These are phyloP conservation scores for Dryobota labecula DNA, from an alignment of 2,888 invertebrate genomes.

Conservation along the genomic window DNA sequence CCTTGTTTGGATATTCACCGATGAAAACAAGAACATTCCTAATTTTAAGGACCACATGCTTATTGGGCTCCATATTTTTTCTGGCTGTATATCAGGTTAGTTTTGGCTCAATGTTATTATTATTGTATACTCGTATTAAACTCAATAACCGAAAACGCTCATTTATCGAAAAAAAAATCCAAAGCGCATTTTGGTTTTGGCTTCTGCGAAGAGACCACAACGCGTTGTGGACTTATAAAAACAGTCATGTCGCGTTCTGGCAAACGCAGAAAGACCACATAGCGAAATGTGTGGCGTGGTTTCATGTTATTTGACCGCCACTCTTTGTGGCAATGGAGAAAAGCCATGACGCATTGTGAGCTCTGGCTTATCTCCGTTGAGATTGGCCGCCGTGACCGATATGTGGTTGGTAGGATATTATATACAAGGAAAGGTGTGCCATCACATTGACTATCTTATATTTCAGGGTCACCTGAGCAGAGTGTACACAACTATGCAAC, in stretches of 20 bases:
- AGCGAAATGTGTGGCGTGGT: background rate
- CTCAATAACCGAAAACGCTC: background rate
- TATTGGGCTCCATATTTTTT: slow-evolving; percentile 71
- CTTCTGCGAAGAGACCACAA: background rate
- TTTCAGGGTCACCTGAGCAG: slow-evolving; percentile 77
- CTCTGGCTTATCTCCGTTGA: background rate
- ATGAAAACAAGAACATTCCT: slow-evolving; percentile 60
- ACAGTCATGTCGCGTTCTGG: background rate
- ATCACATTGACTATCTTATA: background rate
- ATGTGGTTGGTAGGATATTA: background rate
- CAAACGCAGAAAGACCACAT: background rate
- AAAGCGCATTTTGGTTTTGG: background rate
- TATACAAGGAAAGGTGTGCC: background rate
- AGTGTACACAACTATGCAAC: slow-evolving; percentile 72
- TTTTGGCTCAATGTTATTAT: background rate
- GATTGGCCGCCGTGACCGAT: background rate
- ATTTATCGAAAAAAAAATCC: background rate
- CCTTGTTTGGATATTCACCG: slow-evolving; percentile 70
- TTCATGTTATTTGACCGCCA: background rate
- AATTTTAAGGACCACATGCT: slow-evolving; percentile 68
- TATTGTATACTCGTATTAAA: background rate
- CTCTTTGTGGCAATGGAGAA: background rate
- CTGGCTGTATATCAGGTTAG: slow-evolving; percentile 75
- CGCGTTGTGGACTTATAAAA: background rate
- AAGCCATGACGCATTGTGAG: background rate